phyloP scores from a whole-genome alignment of 2,888 invertebrate species.

The Sinopyrophorus schimmeli region DNA sequence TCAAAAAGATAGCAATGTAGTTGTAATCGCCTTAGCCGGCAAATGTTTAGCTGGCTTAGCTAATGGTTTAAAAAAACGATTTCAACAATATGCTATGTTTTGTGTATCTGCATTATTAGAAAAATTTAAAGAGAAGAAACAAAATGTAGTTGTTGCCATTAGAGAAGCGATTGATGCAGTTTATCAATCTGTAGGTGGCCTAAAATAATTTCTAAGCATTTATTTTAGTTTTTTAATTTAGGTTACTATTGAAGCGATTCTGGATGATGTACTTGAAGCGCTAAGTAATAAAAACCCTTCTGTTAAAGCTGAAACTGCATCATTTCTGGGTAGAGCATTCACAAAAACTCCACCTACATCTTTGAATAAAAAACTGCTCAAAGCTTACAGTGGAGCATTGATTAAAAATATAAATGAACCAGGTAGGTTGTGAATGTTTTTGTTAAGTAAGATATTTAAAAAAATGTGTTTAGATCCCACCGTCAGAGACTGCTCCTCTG shows the following conservation, averaged over 20 bases:
- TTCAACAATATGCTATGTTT: conserved; percentile 79
- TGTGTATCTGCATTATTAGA: conserved; percentile 82
- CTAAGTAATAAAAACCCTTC: conserved; percentile 90
- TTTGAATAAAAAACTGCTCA: conserved; percentile 88
- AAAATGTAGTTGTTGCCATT: conserved; percentile 82
- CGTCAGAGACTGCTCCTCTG: conserved; percentile 90
- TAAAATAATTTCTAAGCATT: conserved; percentile 8
- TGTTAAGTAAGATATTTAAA: conserved; percentile 11
- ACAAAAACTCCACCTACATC: conserved; percentile 78
- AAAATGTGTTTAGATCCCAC: conserved; percentile 68
- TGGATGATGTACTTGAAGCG: conserved; percentile 84
- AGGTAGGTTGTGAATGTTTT: conserved; percentile 54
- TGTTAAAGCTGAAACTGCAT: conserved; percentile 84
- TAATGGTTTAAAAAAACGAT: conserved; percentile 82
- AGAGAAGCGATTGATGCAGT: conserved; percentile 90
- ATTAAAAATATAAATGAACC: conserved; percentile 79
- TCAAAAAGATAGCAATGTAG: conserved; percentile 93
- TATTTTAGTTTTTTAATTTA: conserved; percentile 52
- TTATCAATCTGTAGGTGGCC: conserved; percentile 67
- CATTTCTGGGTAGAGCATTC: conserved; percentile 83
- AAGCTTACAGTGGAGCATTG: conserved; percentile 76
- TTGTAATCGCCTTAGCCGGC: conserved; percentile 84
- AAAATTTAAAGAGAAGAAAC: conserved; percentile 97
- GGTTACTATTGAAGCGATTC: conserved; percentile 79
- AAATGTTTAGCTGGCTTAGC: conserved; percentile 84